These are phyloP conservation scores for Heterotilapia buettikoferi DNA, from an alignment of 2,113 vertebrate genomes.

Conservation along the genomic window DNA sequence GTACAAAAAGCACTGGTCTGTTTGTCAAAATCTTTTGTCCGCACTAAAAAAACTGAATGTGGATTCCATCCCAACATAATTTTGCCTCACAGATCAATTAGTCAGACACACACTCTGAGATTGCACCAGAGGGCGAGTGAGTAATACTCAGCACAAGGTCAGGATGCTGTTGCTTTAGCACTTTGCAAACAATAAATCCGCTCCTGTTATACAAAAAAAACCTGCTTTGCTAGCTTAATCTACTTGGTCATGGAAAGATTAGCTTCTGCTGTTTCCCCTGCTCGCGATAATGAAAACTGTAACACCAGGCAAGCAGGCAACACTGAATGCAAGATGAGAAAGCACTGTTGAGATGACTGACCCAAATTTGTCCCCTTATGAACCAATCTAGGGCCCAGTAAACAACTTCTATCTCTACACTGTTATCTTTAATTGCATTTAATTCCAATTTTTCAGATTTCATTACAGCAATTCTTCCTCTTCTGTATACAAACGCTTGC, in stretches of 20 bases:
- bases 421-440: not conserved
- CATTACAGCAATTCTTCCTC: not conserved
- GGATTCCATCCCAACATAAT: not conserved
- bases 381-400: not conserved
- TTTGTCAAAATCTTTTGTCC: not conserved
- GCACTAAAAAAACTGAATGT: not conserved
- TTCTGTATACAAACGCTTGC: not conserved
- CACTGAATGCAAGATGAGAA: slow-evolving; percentile 4
- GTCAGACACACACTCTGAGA: not conserved
- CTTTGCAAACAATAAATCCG: slow-evolving; percentile 38
- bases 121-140: not conserved
- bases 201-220: slow-evolving; percentile 11
- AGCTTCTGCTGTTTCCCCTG: slow-evolving; percentile 16
- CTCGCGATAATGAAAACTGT: slow-evolving; percentile 22
- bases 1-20: not conserved
- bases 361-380: slow-evolving; percentile 11
- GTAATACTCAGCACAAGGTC: slow-evolving; percentile 27
- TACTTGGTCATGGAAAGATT: slow-evolving; percentile 45
- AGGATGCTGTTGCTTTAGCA: not conserved
- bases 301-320: not conserved
- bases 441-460: not conserved
- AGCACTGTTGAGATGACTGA: not conserved
- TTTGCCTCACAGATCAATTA: slow-evolving; percentile 24
- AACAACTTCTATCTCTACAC: not conserved
- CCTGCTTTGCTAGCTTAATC: not conserved